Percentiles rank a stretch among this genome's conserved stretches.
Evolutionary conservation across 2,113 vertebrate genomes (phyloP).

Genomic region (Ctenodactylus gundi): DNA sequence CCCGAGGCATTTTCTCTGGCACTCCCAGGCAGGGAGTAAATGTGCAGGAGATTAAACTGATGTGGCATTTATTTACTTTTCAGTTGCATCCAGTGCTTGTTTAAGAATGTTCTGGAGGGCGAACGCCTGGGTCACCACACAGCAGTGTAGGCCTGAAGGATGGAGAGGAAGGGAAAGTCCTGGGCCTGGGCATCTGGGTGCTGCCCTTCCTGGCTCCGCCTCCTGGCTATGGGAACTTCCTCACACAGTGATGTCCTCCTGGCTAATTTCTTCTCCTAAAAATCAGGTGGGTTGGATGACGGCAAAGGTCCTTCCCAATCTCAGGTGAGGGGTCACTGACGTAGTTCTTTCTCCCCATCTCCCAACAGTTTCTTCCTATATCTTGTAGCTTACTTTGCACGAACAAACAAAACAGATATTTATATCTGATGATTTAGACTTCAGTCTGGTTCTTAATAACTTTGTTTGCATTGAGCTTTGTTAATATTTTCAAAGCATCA

Average conservation of each 20-base stretch:
- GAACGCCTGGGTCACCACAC: background rate
- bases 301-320: background rate
- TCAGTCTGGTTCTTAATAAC: slow-evolving; percentile 55
- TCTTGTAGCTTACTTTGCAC: slow-evolving; percentile 28
- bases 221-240: background rate
- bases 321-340: background rate
- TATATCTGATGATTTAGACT: slow-evolving; percentile 41
- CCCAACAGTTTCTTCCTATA: background rate
- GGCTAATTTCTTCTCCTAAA: background rate
- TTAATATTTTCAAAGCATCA: slow-evolving; percentile 59
- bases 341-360: background rate
- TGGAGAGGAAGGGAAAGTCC: background rate
- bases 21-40: slow-evolving; percentile 4
- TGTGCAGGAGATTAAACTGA: background rate
- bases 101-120: slow-evolving; percentile 23
- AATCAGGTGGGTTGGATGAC: background rate
- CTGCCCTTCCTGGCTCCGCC: background rate
- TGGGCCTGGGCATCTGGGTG: background rate
- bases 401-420: slow-evolving; percentile 49
- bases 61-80: slow-evolving; percentile 50
- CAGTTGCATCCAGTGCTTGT: background rate
- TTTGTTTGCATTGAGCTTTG: slow-evolving; percentile 60
- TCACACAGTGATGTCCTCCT: background rate
- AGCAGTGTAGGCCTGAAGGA: background rate
- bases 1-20: slow-evolving; percentile 30